Conservation (phyloP, 2,797 vertebrate genomes). For the Falco concolor region DNA sequence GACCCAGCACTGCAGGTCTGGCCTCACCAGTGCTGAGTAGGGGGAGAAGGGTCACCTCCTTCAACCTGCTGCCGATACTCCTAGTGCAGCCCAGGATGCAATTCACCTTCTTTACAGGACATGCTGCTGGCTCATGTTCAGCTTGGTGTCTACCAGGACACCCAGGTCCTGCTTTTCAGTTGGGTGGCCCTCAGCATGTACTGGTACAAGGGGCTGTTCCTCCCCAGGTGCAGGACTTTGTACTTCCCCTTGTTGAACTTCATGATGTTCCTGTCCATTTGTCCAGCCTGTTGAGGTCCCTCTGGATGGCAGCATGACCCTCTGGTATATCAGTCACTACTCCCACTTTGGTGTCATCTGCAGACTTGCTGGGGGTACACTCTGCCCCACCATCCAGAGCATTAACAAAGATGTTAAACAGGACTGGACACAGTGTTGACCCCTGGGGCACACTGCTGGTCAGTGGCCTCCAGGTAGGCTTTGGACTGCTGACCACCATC, state of each 20-base stretch:
- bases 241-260: too few species aligned
- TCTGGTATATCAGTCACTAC: too few species aligned
- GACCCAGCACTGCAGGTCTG: neutral
- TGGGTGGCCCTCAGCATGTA: neutral
- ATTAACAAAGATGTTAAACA: too few species aligned
- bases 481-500: neutral
- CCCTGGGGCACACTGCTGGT: neutral
- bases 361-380: too few species aligned
- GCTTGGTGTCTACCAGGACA: neutral
- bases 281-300: too few species aligned
- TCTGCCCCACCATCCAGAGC: too few species aligned
- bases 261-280: too few species aligned
- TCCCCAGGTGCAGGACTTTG: too few species aligned
- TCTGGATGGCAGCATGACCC: too few species aligned
- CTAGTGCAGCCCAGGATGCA: neutral
- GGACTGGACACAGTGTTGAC: too few species aligned
- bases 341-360: too few species aligned
- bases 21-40: neutral
- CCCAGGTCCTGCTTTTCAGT: neutral
- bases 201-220: neutral
- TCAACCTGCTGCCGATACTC: neutral
- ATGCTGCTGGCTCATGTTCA: neutral
- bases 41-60: neutral
- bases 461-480: neutral
- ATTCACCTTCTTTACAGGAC: neutral